A percentile compares a stretch with the other conserved stretches of the same genome.
Conservation (phyloP, 2,888 invertebrate species). For the Caenorhabditis imperialis region DNA sequence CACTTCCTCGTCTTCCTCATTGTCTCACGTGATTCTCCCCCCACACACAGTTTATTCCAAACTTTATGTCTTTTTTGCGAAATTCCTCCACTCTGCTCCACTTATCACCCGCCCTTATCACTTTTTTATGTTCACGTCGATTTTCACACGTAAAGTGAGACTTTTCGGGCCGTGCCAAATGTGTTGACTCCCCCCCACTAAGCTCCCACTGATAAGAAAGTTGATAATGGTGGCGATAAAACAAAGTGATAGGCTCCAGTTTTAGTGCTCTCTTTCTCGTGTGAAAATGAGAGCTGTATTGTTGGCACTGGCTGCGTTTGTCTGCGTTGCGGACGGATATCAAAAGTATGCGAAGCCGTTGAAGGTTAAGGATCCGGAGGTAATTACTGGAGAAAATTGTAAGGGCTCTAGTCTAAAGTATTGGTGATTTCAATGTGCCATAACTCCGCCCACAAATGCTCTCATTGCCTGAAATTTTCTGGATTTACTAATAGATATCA, state of each 20-base stretch:
- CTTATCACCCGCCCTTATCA: not conserved
- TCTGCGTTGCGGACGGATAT: conserved; percentile 17
- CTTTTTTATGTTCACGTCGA: conserved; percentile 4
- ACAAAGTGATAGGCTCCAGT: not conserved
- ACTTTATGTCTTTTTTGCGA: not conserved
- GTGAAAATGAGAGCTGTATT: not conserved
- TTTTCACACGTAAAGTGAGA: conserved; percentile 48
- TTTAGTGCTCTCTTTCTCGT: conserved; percentile 12
- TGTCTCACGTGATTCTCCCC: no score
- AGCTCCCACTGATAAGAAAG: no score
- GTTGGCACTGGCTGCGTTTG: not conserved
- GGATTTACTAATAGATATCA: no score
- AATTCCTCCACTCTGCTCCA: not conserved
- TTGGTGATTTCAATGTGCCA: no score
- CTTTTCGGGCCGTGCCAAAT: not conserved
- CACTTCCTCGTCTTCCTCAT: no score
- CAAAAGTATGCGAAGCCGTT: conserved; percentile 41
- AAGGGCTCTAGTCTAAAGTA: no score
- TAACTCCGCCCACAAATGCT: no score
- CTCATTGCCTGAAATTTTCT: no score
- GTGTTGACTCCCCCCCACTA: not conserved
- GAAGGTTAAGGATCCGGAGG: conserved; percentile 30
- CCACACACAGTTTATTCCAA: no score
- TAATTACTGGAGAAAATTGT: conserved; percentile 7
- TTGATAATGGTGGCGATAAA: no score